phyloP scores from a whole-genome alignment of 2,888 invertebrate genomes.

The Leucophenga maculata region DNA sequence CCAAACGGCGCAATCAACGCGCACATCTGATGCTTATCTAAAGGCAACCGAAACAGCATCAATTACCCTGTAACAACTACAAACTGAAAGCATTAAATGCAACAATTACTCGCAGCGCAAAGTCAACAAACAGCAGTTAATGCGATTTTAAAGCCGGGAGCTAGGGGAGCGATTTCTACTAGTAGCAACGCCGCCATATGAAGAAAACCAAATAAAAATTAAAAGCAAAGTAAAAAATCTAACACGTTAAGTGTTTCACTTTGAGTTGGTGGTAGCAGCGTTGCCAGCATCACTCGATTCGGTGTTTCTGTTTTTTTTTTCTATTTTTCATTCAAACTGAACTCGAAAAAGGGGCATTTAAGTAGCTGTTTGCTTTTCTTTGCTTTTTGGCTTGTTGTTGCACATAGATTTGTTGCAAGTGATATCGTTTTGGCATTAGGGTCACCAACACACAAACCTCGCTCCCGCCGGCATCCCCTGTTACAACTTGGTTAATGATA shows the following conservation, averaged over 20 bases:
- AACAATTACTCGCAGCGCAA: not conserved
- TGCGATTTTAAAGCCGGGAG: not conserved
- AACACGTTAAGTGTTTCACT: constrained; percentile 21
- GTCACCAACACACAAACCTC: not conserved
- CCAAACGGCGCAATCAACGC: no score
- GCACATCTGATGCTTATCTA: constrained; percentile 1
- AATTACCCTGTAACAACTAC: constrained; percentile 9
- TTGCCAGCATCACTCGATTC: no score
- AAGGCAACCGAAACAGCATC: not conserved
- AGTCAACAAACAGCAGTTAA: not conserved
- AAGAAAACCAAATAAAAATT: constrained; percentile 17
- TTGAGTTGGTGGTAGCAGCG: not conserved
- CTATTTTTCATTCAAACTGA: not conserved
- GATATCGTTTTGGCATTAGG: constrained; percentile 25
- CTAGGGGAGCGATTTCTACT: not conserved
- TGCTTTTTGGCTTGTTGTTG: not conserved
- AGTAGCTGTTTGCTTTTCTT: not conserved
- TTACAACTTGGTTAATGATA: not conserved
- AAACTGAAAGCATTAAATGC: not conserved
- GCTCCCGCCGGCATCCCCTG: no score
- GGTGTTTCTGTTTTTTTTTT: no score
- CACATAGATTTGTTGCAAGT: constrained; percentile 23
- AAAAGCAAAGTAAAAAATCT: constrained; percentile 23
- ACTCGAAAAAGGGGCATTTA: constrained; percentile 20
- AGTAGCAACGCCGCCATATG: not conserved